These are phyloP conservation scores for Meandrusa payeni DNA, from an alignment of 2,888 invertebrate species.

Conservation along the genomic window DNA sequence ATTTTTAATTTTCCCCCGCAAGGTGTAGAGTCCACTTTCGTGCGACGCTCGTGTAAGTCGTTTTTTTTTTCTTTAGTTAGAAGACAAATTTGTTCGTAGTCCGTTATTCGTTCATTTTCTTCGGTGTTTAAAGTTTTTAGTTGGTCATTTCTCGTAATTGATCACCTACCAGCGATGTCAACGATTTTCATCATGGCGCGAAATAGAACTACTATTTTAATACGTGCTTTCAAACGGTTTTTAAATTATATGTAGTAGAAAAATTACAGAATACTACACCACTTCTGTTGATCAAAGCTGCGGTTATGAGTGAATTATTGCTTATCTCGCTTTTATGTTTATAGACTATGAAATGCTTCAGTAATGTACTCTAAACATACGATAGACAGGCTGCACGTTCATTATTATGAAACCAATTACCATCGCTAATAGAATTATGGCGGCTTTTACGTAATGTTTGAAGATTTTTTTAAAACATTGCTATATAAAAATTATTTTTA, in stretches of 20 bases:
- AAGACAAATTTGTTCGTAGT: conserved; percentile 39
- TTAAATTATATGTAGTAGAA: conserved; percentile 31
- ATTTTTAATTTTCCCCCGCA: conserved; percentile 36
- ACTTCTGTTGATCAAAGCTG: conserved; percentile 21
- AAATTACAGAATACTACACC: conserved; percentile 14
- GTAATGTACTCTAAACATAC: conserved; percentile 17
- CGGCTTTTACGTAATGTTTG: conserved; percentile 5
- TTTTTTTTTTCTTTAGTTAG: conserved; percentile 30
- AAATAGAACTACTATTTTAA: conserved; percentile 27
- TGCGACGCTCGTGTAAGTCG: conserved; percentile 27
- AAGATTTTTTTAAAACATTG: conserved; percentile 3
- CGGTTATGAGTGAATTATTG: conserved; percentile 21
- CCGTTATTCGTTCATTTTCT: conserved; percentile 24
- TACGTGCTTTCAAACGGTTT: conserved; percentile 28
- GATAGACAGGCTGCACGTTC: conserved; percentile 5
- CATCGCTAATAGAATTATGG: conserved; percentile 22
- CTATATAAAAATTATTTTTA: neutral
- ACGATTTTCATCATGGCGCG: conserved; percentile 33
- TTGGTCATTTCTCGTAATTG: conserved; percentile 32
- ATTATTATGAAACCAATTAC: conserved; percentile 20
- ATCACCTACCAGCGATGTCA: conserved; percentile 34
- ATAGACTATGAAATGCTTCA: conserved; percentile 16
- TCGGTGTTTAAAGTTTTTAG: conserved; percentile 29
- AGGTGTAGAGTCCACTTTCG: conserved; percentile 32
- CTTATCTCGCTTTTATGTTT: conserved; percentile 18